Percentiles rank a stretch among this genome's conserved stretches.
phyloP scores from a whole-genome alignment of 2,888 invertebrate genomes.

The Cataglyphis albicans region DNA sequence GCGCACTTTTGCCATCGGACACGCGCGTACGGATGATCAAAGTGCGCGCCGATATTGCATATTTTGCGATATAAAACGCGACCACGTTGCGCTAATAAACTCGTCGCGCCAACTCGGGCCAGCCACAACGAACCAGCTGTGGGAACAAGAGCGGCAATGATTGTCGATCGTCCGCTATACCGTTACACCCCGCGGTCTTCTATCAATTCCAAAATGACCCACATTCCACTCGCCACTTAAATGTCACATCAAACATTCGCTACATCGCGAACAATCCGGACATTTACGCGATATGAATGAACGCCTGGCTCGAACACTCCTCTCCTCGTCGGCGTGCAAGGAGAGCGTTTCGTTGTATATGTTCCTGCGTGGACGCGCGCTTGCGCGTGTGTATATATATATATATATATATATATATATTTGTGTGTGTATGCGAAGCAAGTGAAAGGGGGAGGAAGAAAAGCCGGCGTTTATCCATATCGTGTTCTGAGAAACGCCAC shows the following conservation, averaged over 20 bases:
- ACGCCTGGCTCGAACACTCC: neutral
- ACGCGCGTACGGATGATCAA: neutral
- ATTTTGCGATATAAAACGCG: neutral
- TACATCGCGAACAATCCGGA: neutral
- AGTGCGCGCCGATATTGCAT: neutral
- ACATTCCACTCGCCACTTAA: neutral
- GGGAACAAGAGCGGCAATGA: neutral
- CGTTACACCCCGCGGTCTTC: neutral
- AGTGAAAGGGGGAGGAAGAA: slow-evolving; percentile 8
- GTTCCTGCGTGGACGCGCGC: neutral
- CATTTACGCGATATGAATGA: neutral
- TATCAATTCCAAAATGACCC: neutral
- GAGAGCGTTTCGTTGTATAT: neutral
- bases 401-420: too few relatives aligned
- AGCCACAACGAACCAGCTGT: slow-evolving; percentile 2
- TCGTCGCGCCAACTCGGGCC: neutral
- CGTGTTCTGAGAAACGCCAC: neutral
- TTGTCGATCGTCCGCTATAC: neutral
- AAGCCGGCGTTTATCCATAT: slow-evolving; percentile 19
- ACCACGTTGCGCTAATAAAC: slow-evolving; percentile 3
- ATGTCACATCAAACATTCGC: neutral
- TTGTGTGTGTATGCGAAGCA: neutral
- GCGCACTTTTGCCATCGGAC: neutral
- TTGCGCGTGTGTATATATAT: neutral
- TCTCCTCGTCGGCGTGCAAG: neutral